Base-by-base conservation (phyloP, 2,113 vertebrate genomes). In the Trogon melanurus region DNA sequence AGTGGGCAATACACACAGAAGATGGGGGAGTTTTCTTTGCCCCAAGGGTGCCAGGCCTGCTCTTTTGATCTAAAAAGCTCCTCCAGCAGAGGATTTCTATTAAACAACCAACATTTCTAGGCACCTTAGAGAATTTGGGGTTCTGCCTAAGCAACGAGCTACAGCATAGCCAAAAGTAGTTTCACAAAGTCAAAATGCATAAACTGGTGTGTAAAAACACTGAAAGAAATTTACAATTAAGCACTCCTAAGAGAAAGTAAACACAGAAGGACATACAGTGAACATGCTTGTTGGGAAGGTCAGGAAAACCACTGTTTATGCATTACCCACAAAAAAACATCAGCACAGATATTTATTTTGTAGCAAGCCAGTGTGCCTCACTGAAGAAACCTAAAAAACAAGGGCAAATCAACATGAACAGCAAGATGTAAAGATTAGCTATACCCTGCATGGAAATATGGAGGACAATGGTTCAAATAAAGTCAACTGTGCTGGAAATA, bases 401-500 rank as follows among this genome's bases (percentile, higher is more conserved):
- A 10, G 2, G 14, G 11, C 64, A 30, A 70, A 58, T 25, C 45
- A 41, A 41, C 41, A 41, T 27, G 9, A 85, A 54, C 19, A 78
- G n/a, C 21, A 89, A 83, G 60, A 84, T 56, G 72, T 61, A 79
- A 60, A 66, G 26, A 36, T 75, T 9, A 92, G 51, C 60, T 79
- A 91, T 78, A 95, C 61, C 27, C 57, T 27, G 80, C 69, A 72
- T 7, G 6, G 64, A 81, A 95, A 60, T 60, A 94, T 53, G 72
- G 84, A 95, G 80, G 91, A 96, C 95, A 93, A 86, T n/a, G 69
- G 89, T 95, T 96, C 93, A 96, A 60, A 89, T 78, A 95, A 96
- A 94, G 92, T 94, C 85, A 95, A 57, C 91, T 57, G 70, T 91
- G 93, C 61, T 95, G 95, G 96, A 97, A 97, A 96, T 96, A 97